Percentiles rank a stretch among this genome's conserved stretches.
Evolutionary conservation across 2,113 vertebrate species (phyloP).

Genomic region (Ammodytes marinus): DNA sequence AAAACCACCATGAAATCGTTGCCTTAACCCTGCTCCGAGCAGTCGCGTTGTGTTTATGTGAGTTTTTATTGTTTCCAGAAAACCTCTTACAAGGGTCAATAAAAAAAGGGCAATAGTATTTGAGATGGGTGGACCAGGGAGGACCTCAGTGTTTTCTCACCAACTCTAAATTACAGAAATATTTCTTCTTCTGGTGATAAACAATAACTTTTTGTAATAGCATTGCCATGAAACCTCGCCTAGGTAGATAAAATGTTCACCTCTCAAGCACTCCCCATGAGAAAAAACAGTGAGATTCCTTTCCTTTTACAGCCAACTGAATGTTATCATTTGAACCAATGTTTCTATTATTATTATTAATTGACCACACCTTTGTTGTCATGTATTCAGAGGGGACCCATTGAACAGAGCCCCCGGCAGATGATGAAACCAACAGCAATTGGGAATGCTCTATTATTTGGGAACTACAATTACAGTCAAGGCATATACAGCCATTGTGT

Average conservation of each 20-base stretch:
- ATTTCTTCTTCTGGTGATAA: conserved; percentile 55
- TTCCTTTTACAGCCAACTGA: conserved; percentile 46
- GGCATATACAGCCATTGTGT: conserved; percentile 6
- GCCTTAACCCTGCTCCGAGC: conserved; percentile 61
- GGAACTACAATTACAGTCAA: conserved; percentile 38
- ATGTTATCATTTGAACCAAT: conserved; percentile 73
- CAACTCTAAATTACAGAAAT: conserved; percentile 48
- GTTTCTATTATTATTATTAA: conserved; percentile 62
- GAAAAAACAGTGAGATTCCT: conserved; percentile 31
- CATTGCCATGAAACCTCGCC: conserved; percentile 44
- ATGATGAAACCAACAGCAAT: conserved; percentile 70
- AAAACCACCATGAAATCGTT: conserved; percentile 23
- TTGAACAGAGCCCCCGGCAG: conserved; percentile 30
- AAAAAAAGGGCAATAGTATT: conserved; percentile 30
- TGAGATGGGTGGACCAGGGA: conserved; percentile 23
- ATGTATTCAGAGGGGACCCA: conserved; percentile 55
- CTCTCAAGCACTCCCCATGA: conserved; percentile 10
- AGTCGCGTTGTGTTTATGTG: conserved; percentile 26
- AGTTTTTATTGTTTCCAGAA: neutral
- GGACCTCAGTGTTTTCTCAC: conserved; percentile 42
- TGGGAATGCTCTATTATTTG: conserved; percentile 51
- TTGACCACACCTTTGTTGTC: conserved; percentile 69
- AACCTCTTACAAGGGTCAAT: conserved; percentile 54
- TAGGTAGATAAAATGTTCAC: conserved; percentile 39
- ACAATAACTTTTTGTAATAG: conserved; percentile 50